Conservation (phyloP, 2,888 invertebrate genomes). For the Peribatodes rhomboidaria region DNA sequence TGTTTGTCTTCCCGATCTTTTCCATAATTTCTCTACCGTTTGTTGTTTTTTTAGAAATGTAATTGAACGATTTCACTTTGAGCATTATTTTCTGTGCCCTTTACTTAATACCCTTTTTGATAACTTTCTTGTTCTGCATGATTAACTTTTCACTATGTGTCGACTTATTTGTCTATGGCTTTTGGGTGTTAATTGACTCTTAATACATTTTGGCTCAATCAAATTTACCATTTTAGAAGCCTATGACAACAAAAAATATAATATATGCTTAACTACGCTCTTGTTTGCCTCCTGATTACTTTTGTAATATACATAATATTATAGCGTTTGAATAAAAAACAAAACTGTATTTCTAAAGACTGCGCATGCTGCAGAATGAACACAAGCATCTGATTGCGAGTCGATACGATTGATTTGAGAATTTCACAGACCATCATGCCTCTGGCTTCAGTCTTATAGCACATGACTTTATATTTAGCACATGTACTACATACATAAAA, state of each 20-base stretch:
- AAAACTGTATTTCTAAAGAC: constrained; percentile 65
- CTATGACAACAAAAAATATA: constrained; percentile 61
- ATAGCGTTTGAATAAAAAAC: constrained; percentile 52
- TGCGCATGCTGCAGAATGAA: constrained; percentile 75
- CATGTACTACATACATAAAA: constrained; percentile 62
- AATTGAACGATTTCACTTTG: constrained; percentile 49
- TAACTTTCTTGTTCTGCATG: constrained; percentile 56
- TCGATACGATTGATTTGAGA: constrained; percentile 33
- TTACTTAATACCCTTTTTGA: constrained; percentile 47
- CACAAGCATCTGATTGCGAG: constrained; percentile 47
- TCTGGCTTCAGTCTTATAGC: constrained; percentile 79
- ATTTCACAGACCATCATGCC: constrained; percentile 58
- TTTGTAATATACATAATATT: too few relatives aligned
- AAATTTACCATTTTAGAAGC: constrained; percentile 73
- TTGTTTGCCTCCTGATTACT: constrained; percentile 66
- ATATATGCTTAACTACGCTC: constrained; percentile 69
- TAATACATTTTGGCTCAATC: constrained; percentile 83
- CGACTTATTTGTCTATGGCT: constrained; percentile 49
- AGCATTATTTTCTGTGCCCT: constrained; percentile 44
- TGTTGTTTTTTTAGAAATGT: constrained; percentile 51
- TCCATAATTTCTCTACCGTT: constrained; percentile 57
- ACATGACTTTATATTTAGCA: constrained; percentile 71
- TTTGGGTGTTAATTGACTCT: constrained; percentile 58
- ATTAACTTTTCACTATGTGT: constrained; percentile 39
- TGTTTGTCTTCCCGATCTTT: constrained; percentile 65